Evolutionary conservation across 1,140 invertebrate genomes (phyloP).

Genomic region (Bombus balteatus): DNA sequence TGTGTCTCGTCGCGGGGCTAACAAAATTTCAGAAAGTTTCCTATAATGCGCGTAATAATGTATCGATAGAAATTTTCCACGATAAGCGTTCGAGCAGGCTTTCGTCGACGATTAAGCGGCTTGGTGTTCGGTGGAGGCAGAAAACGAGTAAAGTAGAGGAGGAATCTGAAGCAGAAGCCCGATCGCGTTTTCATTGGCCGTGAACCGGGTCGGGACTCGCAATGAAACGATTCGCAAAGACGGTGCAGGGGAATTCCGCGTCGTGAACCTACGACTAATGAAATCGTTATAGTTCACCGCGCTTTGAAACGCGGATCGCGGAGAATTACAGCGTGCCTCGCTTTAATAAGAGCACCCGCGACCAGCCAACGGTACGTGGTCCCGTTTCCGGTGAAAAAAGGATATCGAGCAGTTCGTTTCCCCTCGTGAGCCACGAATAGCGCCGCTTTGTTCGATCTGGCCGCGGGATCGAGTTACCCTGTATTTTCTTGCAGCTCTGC

Average conservation of each 20-base stretch:
- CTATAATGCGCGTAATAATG: no score
- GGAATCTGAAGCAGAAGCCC: background rate
- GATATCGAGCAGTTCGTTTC: slow-evolving; percentile 18
- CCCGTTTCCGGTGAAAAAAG: slow-evolving; percentile 12
- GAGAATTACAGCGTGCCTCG: slow-evolving; percentile 2
- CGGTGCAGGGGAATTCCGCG: background rate
- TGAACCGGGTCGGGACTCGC: background rate
- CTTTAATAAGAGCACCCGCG: slow-evolving; percentile 13
- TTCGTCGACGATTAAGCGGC: background rate
- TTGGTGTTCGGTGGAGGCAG: background rate
- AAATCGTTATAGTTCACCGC: slow-evolving; percentile 23
- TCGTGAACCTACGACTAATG: slow-evolving; percentile 7
- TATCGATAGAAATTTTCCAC: no score
- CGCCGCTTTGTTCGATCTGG: slow-evolving; percentile 12
- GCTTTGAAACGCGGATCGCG: slow-evolving; percentile 19
- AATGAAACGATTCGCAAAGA: background rate
- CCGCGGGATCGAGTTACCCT: slow-evolving; percentile 15
- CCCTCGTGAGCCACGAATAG: background rate
- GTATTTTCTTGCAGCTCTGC: slow-evolving; percentile 1
- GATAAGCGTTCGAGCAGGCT: no score
- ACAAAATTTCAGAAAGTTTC: no score
- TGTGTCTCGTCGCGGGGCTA: no score
- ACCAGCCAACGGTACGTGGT: background rate
- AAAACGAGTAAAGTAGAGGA: background rate
- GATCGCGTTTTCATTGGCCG: slow-evolving; percentile 7